A percentile compares a stretch with the other conserved stretches of the same genome.
These are phyloP conservation scores for Rhabdomys pumilio DNA, from an alignment of 2,797 vertebrate genomes.

Conservation along the genomic window DNA sequence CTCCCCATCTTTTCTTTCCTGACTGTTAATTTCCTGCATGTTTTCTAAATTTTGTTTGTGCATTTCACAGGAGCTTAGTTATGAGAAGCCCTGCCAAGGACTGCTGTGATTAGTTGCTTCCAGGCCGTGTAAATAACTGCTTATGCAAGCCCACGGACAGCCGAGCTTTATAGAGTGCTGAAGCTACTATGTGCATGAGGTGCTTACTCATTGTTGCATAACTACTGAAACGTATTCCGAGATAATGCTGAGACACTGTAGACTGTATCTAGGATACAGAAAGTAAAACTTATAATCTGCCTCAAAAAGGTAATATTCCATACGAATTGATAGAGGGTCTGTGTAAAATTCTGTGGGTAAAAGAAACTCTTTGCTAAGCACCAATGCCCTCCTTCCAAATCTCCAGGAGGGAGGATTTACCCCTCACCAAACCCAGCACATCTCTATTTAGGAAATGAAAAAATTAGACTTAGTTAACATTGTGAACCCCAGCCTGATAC, in stretches of 20 bases:
- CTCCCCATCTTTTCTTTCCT: neutral
- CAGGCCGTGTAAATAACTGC: conserved; percentile 64
- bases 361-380: neutral
- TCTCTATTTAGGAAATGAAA: conserved; percentile 21
- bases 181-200: neutral
- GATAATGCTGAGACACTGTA: conserved; percentile 64
- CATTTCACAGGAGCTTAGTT: conserved; percentile 67
- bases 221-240: conserved; percentile 28
- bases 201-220: conserved; percentile 78
- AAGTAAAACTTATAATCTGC: conserved; percentile 10
- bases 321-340: neutral
- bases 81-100: conserved; percentile 40
- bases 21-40: conserved; percentile 44
- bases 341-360: neutral
- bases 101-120: conserved; percentile 38
- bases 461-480: neutral
- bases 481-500: neutral
- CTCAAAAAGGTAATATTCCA: conserved; percentile 15
- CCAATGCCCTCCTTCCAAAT: neutral
- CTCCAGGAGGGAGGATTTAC: neutral
- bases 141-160: conserved; percentile 76
- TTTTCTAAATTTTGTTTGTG: conserved; percentile 50
- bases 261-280: conserved; percentile 57
- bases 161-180: conserved; percentile 42
- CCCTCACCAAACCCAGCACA: neutral